A percentile compares a stretch with the other conserved stretches of the same genome.
These are phyloP conservation scores for Palythoa grandiflora DNA, from an alignment of 92 coral and sea anemone species.

Conservation along the genomic window DNA sequence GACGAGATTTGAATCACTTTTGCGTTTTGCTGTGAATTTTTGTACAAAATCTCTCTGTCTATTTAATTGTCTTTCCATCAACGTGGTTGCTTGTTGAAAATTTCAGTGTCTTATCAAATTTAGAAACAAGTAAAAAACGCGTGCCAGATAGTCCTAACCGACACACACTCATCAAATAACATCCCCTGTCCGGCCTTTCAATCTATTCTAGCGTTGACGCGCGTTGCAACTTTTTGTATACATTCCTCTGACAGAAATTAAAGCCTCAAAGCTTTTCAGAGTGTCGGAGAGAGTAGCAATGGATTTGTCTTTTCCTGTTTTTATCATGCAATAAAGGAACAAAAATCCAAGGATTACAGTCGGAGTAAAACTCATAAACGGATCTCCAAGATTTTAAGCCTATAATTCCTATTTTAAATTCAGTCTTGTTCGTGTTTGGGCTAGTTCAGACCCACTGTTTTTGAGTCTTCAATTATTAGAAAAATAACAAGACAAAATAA, in stretches of 20 bases:
- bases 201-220: neutral
- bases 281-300: constrained; percentile 41
- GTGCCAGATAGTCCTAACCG: constrained; percentile 6
- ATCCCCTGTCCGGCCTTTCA: neutral
- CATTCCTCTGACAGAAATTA: constrained; percentile 48
- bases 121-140: constrained; percentile 19
- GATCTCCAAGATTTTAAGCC: constrained; percentile 68
- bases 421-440: constrained; percentile 32
- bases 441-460: neutral
- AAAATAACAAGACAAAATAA: neutral
- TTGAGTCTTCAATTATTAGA: neutral
- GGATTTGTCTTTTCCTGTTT: constrained; percentile 85
- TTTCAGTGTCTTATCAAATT: constrained; percentile 42
- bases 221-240: constrained; percentile 41
- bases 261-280: constrained; percentile 39
- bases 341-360: constrained; percentile 67
- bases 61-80: constrained; percentile 37
- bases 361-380: constrained; percentile 80
- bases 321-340: constrained; percentile 57
- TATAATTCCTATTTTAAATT: constrained; percentile 66
- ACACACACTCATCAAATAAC: neutral
- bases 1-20: neutral
- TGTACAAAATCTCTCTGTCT: neutral
- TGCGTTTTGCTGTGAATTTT: neutral
- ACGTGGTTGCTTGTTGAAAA: constrained; percentile 34